Conservation (phyloP, 2,113 vertebrate genomes). For the Hydropotes inermis region DNA sequence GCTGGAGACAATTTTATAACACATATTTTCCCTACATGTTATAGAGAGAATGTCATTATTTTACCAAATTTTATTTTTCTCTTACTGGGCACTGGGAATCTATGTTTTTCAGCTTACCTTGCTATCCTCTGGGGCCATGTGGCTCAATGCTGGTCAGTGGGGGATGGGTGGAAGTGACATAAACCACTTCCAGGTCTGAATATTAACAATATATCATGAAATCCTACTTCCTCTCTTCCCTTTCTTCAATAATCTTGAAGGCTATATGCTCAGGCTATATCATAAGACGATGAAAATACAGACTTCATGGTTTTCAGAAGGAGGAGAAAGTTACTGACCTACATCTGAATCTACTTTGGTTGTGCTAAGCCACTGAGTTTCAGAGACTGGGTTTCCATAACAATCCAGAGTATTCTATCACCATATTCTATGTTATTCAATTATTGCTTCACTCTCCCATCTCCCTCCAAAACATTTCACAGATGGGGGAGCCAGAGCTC, state of each 20-base stretch:
- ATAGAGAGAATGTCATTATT: background rate
- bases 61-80: background rate
- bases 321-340: background rate
- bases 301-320: background rate
- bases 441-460: background rate
- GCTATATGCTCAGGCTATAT: background rate
- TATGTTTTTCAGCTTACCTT: background rate
- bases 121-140: background rate
- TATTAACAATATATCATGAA: background rate
- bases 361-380: background rate
- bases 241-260: background rate
- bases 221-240: background rate
- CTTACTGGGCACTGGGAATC: background rate
- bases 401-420: background rate
- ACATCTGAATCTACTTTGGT: background rate
- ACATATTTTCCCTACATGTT: background rate
- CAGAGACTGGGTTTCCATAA: background rate
- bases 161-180: background rate
- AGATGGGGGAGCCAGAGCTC: background rate
- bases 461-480: background rate
- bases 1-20: constrained; percentile 11
- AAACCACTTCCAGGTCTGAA: background rate
- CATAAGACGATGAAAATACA: background rate
- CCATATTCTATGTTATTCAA: background rate
- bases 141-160: background rate